Evolutionary conservation across 2,113 vertebrate genomes (phyloP), one percentile per base, ranked within the genome.

Genomic region (Ophiodon elongatus): DNA sequence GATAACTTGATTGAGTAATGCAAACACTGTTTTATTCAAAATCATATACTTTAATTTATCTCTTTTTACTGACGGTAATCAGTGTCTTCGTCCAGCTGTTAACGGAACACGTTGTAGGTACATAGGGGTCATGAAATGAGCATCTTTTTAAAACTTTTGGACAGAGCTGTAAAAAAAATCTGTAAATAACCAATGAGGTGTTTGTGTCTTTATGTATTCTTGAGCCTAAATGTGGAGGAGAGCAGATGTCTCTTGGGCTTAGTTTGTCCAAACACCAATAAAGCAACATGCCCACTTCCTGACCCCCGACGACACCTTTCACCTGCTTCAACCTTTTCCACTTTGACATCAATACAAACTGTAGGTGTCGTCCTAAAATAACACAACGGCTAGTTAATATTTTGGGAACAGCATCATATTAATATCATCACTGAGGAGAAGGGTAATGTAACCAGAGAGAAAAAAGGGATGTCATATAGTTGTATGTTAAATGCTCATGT

Each of bases 191-290:
- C 0, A 10, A 43, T 41, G 37, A 67, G 17, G 27, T 21, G 76
- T 25, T n/a, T 21, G 23, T 29, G 66, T 62, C 54, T 25, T 17
- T 52, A 1, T 21, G 1, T 27, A 21, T 65, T 64, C 37, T 8
- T 23, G 59, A 73, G 35, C 8, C 19, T 63, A 27, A 9, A 50
- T 71, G 41, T 25, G 39, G 39, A 19, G 25, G 23, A 3, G 27
- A 81, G 64, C 82, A 64, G 77, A 31, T 73, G 68, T 60, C 57
- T 60, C 57, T 47, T 0, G 1, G 17, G 65, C 39, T 69, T 43
- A 64, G 77, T 74, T 77, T 69, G 25, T 80, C 59, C 68, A 1
- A 69, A 69, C 43, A 71, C 15, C 33, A 78, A 54, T 70, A 74
- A 80, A 87, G 37, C 0, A 65, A 37, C n/a, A 4, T 66, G 47